Evolutionary conservation across 2,888 invertebrate species (phyloP).

Genomic region (Cheilosia pagana): DNA sequence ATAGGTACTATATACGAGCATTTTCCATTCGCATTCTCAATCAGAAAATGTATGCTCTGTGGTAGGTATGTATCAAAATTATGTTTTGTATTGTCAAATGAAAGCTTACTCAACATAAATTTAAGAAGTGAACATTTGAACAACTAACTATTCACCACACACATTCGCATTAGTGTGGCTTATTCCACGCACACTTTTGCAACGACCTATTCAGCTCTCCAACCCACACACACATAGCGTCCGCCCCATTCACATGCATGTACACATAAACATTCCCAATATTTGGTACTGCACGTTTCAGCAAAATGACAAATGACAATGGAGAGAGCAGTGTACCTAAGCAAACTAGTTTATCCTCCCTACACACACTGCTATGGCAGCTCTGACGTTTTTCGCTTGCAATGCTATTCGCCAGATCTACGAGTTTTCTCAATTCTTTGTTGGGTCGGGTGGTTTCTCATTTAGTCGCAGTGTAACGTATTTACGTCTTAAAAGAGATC

Average conservation of each 20-base stretch:
- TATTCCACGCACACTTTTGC: background rate
- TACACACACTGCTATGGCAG: constrained; percentile 79
- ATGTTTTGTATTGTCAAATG: too few relatives aligned
- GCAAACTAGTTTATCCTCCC: constrained; percentile 19
- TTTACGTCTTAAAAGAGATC: constrained; percentile 78
- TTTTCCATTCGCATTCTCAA: too few relatives aligned
- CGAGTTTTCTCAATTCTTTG: constrained; percentile 80
- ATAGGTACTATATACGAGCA: too few relatives aligned
- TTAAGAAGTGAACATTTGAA: constrained; percentile 39
- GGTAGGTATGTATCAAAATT: too few relatives aligned
- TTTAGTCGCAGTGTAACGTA: constrained; percentile 78
- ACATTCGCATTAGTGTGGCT: background rate
- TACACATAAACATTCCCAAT: background rate
- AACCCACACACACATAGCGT: background rate
- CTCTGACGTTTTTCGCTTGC: constrained; percentile 79
- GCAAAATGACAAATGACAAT: background rate
- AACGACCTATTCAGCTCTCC: constrained; percentile 3
- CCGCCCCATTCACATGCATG: background rate
- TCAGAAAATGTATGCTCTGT: too few relatives aligned
- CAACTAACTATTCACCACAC: background rate
- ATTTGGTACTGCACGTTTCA: background rate
- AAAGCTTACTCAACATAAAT: constrained; percentile 24
- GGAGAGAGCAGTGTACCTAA: background rate
- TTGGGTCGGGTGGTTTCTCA: constrained; percentile 79
- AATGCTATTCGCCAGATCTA: constrained; percentile 79